Base-by-base conservation (phyloP, 1,140 invertebrate species). In the Drosophila sp. region DNA sequence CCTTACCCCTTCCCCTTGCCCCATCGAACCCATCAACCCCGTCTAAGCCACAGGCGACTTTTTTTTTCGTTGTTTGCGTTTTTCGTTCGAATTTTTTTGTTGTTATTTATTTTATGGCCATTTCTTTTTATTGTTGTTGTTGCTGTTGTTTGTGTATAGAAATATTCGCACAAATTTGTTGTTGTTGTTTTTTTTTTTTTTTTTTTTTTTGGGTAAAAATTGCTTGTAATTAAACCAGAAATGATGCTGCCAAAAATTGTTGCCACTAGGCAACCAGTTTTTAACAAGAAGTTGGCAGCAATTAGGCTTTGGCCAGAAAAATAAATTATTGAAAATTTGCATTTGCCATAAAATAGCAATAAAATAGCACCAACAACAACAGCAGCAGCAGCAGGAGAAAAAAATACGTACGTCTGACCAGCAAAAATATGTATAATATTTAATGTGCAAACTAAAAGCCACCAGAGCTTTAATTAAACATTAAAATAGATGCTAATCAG, bases 401-500 rank as follows among this genome's bases (percentile, higher is more conserved):
- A 11, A 17, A 61, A 60, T 25, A 38, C 41, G 11, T 23, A 30
- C 40, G 25, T 57, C 17, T 41, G 17, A 50, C 40, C 40, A 50
- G 40, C 17, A 62, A 65, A 60, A 60, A 41, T 66, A 74, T 72
- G 60, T 73, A 27, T 73, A 27, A 77, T 84, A 70, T 83, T 70
- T 56, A 69, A 79, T 76, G 69, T 66, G 63, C 57, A 44, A 44
- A 44, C 67, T 65, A 75, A 68, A 70, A 58, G 81, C 78, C 81
- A 85, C 81, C 68, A 82, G 84, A 89, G 84, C 84, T 87, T 89
- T 83, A 87, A 87, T 87, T 87, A 87, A 87, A 87, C 84, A 87
- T 87, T 87, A 87, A 87, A 87, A 83, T 76, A 50, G 84, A 83
- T 89, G 83, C 84, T 87, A 87, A 87, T 87, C 83, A 87, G 79